Conservation (phyloP, 2,113 vertebrate species). For the Ceyx margarethae region DNA sequence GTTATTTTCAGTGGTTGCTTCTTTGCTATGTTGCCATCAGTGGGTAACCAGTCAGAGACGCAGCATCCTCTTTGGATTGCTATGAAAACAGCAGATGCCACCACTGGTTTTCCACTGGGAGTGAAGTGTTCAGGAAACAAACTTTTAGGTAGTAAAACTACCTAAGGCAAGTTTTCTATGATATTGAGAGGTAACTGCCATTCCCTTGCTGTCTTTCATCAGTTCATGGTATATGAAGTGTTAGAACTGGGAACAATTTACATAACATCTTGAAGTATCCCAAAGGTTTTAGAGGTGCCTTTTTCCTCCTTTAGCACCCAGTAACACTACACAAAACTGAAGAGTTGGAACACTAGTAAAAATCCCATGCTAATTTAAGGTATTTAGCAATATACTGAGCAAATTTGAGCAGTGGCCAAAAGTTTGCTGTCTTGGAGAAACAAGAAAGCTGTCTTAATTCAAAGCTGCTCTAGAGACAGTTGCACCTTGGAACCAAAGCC, state of each 20-base stretch:
- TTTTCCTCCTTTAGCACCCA: neutral
- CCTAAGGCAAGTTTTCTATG: neutral
- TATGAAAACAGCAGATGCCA: conserved; percentile 60
- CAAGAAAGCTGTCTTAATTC: neutral
- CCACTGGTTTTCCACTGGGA: conserved; percentile 59
- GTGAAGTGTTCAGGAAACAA: neutral
- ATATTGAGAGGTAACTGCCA: neutral
- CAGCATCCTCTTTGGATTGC: conserved; percentile 26
- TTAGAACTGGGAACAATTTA: neutral
- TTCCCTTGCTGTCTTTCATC: neutral
- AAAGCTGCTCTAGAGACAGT: neutral
- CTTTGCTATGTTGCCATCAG: neutral
- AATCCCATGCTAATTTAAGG: neutral
- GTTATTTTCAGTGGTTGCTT: conserved; percentile 39
- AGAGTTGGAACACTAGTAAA: neutral
- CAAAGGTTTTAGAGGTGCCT: neutral
- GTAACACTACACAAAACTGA: neutral
- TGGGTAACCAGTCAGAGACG: neutral
- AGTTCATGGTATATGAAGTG: neutral
- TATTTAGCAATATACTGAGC: neutral
- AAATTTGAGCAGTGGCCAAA: neutral
- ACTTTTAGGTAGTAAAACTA: no score
- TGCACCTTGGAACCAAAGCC: neutral
- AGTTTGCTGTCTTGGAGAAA: neutral
- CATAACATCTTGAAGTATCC: neutral